Conservation (phyloP, 2,797 vertebrate species). For the Sebastiscus albofasciatus region DNA sequence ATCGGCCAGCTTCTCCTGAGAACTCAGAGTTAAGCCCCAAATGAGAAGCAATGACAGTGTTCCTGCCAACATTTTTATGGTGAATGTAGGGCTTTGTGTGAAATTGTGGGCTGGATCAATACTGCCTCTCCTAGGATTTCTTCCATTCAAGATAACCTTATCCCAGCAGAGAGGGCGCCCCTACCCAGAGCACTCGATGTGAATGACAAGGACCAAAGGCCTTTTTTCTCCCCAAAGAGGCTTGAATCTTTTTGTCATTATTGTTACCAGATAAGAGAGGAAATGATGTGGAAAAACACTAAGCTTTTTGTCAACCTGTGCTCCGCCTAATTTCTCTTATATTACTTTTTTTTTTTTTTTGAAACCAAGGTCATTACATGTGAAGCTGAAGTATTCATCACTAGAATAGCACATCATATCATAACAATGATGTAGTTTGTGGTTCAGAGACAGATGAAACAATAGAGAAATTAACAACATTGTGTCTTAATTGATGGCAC, state of each 20-base stretch:
- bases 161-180: constrained; percentile 53
- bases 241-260: constrained; percentile 35
- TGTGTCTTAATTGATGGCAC: background rate
- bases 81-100: constrained; percentile 64
- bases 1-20: constrained; percentile 46
- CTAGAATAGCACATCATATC: background rate
- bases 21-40: constrained; percentile 58
- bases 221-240: constrained; percentile 23
- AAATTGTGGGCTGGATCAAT: constrained; percentile 74
- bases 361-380: constrained; percentile 2
- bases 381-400: background rate
- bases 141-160: constrained; percentile 73
- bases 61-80: constrained; percentile 63
- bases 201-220: constrained; percentile 60
- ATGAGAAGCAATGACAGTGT: constrained; percentile 63
- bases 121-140: constrained; percentile 66
- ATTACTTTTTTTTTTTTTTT: background rate
- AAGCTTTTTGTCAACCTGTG: background rate
- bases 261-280: constrained; percentile 34
- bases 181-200: constrained; percentile 31
- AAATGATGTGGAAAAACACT: constrained; percentile 34
- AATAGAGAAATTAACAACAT: background rate
- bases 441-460: background rate
- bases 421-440: background rate
- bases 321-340: background rate